These are phyloP conservation scores for Odocoileus hemionus DNA, from an alignment of 2,113 vertebrate species.

Conservation along the genomic window DNA sequence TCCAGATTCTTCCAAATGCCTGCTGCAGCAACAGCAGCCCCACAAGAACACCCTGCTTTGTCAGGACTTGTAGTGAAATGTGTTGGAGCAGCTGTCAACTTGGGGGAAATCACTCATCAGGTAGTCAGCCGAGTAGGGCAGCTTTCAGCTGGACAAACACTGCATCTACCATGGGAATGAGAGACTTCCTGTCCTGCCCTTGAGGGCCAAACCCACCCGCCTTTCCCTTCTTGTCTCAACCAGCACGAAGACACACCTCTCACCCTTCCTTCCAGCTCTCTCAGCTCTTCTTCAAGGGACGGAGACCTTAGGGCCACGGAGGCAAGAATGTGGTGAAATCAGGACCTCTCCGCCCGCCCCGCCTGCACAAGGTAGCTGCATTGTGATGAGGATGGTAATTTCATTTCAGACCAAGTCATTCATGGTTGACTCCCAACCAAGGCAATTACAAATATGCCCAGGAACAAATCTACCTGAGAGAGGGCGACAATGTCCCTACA, in stretches of 20 bases:
- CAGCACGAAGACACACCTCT: neutral
- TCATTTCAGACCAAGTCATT: neutral
- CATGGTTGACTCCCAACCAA: neutral
- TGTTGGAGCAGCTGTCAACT: slow-evolving; percentile 76
- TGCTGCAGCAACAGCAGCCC: slow-evolving; percentile 58
- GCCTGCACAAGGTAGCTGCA: neutral
- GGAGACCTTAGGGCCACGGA: neutral
- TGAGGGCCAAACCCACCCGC: slow-evolving; percentile 1
- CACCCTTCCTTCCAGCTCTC: slow-evolving; percentile 57
- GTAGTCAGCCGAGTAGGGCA: slow-evolving; percentile 62
- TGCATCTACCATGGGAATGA: neutral
- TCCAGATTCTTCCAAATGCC: slow-evolving; percentile 43
- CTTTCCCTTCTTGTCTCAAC: neutral
- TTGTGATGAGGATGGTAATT: neutral
- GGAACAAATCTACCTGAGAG: neutral
- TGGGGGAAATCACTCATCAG: slow-evolving; percentile 73
- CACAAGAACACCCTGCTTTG: slow-evolving; percentile 65
- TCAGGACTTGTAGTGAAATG: slow-evolving; percentile 77
- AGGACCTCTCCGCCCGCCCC: neutral
- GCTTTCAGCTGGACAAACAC: slow-evolving; percentile 81
- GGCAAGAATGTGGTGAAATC: neutral
- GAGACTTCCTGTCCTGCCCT: slow-evolving; percentile 47
- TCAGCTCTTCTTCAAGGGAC: neutral
- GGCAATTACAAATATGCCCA: neutral
- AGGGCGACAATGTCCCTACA: neutral